These are phyloP conservation scores for Amblyopsis rosae DNA, from an alignment of 2,113 vertebrate genomes.

Conservation along the genomic window DNA sequence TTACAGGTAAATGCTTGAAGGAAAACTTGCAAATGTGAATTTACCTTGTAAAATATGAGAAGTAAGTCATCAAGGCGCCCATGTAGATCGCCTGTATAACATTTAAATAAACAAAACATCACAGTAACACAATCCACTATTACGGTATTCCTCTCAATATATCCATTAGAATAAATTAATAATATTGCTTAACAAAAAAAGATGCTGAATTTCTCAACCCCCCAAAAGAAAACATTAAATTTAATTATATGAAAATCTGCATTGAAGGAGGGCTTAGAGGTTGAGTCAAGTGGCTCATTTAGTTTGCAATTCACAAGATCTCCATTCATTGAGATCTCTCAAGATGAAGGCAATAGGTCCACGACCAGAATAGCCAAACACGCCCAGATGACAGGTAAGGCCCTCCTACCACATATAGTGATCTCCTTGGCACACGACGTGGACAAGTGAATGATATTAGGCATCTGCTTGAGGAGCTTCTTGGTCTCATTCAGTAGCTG, in stretches of 20 bases:
- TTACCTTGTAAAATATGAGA: constrained; percentile 97
- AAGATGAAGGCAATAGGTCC: constrained; percentile 23
- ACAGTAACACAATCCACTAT: background rate
- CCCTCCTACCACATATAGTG: constrained; percentile 66
- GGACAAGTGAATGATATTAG: constrained; percentile 85
- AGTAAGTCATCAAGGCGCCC: constrained; percentile 93
- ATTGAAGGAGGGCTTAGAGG: constrained; percentile 37
- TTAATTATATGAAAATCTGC: constrained; percentile 51
- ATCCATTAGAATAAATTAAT: background rate
- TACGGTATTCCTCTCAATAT: background rate
- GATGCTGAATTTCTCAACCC: background rate
- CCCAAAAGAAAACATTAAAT: constrained; percentile 47
- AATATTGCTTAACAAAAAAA: constrained; percentile 6
- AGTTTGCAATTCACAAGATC: constrained; percentile 61
- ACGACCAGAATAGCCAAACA: background rate
- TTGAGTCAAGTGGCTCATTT: constrained; percentile 58
- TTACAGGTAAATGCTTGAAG: background rate
- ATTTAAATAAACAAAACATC: background rate
- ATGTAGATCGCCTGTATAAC: constrained; percentile 89
- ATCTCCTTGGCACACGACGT: constrained; percentile 88
- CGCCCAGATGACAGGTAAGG: background rate
- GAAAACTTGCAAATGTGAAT: background rate
- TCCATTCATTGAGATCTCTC: constrained; percentile 29
- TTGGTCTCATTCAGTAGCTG: constrained; percentile 87
- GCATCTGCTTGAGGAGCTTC: constrained; percentile 87